Base-by-base conservation (phyloP, 2,797 vertebrate genomes). In the Numenius phaeopus region DNA sequence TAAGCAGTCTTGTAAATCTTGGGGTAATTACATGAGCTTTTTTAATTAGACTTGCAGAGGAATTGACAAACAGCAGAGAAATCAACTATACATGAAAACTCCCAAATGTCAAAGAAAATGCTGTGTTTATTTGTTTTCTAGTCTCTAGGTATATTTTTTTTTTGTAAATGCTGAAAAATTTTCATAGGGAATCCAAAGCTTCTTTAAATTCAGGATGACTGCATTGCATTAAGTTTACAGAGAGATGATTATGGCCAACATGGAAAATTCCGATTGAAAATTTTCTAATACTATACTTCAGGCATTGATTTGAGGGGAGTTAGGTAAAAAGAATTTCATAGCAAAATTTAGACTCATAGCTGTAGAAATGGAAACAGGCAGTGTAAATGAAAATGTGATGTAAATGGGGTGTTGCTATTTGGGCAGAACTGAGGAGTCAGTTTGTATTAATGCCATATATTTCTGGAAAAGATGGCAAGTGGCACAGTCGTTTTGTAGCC, bases 1-100 rank as follows among this genome's bases (percentile, higher is more conserved):
- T 83, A 87, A 87, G 57, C 73, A 79, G 16, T 95, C 79, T 91
- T 82, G 62, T 91, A 97, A 94, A 85, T 80, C 83, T 86, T 82
- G 1, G 29, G 11, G 44, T 76, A 77, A 76, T 84, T 95, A 69
- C 40, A 65, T 90, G 57, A 72, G 57, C 32, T 85, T 57, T 88
- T 79, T 44, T 3, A 94, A 66, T 95, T 91, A 88, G 47, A n/a
- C 30, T 89, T 64, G 37, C 18, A n/a, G 52, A 88, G 55, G 46
- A 93, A 62, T 65, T 76, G 87, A 86, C 54, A 80, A 82, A 14
- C 42, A 69, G 14, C 65, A 88, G 62, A 83, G 34, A 73, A 86
- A 82, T 59, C 6, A 64, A 29, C 30, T 94, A 11, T 73, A 77
- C 1, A 2, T 18, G 47, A 83, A 91, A 57, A 32, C 32, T 89